Evolutionary conservation across 2,888 invertebrate genomes (phyloP).

Genomic region (Gasteruption jaculator): DNA sequence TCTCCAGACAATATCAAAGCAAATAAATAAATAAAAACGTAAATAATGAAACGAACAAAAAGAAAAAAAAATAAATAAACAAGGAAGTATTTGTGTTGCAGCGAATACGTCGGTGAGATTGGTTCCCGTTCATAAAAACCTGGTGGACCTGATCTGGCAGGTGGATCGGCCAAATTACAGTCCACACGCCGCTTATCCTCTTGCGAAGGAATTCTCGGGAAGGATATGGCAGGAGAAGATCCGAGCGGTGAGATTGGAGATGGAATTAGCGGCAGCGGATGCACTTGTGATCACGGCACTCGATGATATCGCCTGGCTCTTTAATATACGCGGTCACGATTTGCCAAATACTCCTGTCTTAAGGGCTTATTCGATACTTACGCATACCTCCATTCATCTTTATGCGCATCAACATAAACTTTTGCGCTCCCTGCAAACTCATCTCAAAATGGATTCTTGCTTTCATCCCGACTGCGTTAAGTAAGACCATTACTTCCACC

Average conservation of each 20-base stretch:
- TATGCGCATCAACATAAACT: slow-evolving; percentile 70
- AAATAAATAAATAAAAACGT: no score
- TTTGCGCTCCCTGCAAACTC: slow-evolving; percentile 43
- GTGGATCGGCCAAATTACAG: slow-evolving; percentile 59
- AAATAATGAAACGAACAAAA: neutral
- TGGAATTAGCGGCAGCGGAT: slow-evolving; percentile 62
- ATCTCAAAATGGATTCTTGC: slow-evolving; percentile 59
- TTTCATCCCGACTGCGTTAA: slow-evolving; percentile 60
- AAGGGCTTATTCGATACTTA: slow-evolving; percentile 70
- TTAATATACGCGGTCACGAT: slow-evolving; percentile 85
- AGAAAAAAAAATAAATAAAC: neutral
- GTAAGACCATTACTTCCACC: no score
- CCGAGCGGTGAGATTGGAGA: slow-evolving; percentile 59
- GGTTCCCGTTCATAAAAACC: slow-evolving; percentile 61
- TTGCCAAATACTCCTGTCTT: slow-evolving; percentile 77
- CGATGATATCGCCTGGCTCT: slow-evolving; percentile 84
- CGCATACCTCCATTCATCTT: slow-evolving; percentile 62
- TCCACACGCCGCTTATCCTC: slow-evolving; percentile 58
- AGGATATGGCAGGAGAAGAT: slow-evolving; percentile 75
- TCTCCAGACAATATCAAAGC: no score
- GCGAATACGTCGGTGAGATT: slow-evolving; percentile 54
- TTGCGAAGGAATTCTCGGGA: slow-evolving; percentile 58
- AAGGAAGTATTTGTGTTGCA: slow-evolving; percentile 26
- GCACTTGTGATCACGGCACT: slow-evolving; percentile 81
- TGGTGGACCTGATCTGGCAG: slow-evolving; percentile 78